A percentile compares a stretch with the other conserved stretches of the same genome.
Evolutionary conservation across 2,797 vertebrate genomes (phyloP).

Genomic region (Pipistrellus kuhlii): DNA sequence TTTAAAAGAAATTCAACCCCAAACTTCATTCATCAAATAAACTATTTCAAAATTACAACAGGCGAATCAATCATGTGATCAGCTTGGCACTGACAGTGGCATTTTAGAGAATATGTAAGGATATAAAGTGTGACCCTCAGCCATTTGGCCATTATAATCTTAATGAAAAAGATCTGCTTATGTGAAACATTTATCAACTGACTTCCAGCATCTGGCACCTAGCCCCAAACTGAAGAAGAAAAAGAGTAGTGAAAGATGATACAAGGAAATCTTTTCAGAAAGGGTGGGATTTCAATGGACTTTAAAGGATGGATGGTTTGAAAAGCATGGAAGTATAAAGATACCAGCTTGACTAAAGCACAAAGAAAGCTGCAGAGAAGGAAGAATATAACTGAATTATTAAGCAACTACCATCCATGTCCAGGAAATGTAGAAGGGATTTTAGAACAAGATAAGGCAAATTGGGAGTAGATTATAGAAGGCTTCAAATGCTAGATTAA

Average conservation of each 20-base stretch:
- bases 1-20: conserved; percentile 67
- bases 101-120: neutral
- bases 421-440: neutral
- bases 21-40: conserved; percentile 55
- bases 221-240: neutral
- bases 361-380: neutral
- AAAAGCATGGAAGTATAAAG: neutral
- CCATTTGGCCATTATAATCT: conserved; percentile 5
- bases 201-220: neutral
- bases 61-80: neutral
- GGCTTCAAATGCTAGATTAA: conserved; percentile 40
- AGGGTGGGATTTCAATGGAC: neutral
- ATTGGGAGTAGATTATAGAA: neutral
- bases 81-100: neutral
- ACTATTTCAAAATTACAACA: neutral
- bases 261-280: conserved; percentile 12
- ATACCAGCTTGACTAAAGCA: neutral
- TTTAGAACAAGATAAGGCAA: conserved; percentile 51
- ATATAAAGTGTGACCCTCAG: neutral
- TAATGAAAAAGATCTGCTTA: conserved; percentile 16
- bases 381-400: neutral
- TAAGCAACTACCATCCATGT: neutral
- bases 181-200: conserved; percentile 30
- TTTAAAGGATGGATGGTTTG: neutral
- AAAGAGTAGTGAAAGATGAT: neutral